These are phyloP conservation scores for Nyctalus aviator DNA, from an alignment of 2,797 vertebrate species.

Conservation along the genomic window DNA sequence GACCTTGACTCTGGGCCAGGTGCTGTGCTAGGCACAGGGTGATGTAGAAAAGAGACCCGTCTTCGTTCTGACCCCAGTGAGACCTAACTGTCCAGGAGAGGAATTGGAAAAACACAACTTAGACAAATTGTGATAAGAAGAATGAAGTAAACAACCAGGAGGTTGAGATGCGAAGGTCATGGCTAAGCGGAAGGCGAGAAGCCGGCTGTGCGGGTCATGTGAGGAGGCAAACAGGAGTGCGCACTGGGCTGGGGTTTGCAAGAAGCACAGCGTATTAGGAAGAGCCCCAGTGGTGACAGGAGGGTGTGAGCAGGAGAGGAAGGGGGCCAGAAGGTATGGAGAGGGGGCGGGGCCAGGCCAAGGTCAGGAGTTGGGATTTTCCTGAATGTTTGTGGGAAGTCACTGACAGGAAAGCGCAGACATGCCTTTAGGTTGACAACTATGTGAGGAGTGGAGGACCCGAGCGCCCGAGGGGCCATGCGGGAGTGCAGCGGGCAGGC, in stretches of 20 bases:
- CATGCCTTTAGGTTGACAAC: too few relatives aligned
- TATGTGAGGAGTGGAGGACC: conserved; percentile 57
- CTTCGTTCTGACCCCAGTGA: background rate
- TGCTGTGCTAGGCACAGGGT: background rate
- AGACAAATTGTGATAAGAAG: background rate
- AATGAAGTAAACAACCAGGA: background rate
- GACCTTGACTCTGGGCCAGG: background rate
- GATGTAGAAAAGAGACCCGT: background rate
- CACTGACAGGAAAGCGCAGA: background rate
- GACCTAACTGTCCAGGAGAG: background rate
- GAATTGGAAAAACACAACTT: background rate
- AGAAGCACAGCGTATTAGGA: background rate
- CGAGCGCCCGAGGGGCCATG: background rate
- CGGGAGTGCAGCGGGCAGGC: conserved; percentile 19
- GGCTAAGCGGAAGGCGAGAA: background rate
- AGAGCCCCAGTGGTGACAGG: background rate
- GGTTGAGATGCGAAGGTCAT: background rate
- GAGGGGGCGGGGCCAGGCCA: background rate
- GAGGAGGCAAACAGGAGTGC: background rate
- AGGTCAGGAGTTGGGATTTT: conserved; percentile 67
- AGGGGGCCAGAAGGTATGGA: background rate
- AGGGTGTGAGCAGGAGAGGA: background rate
- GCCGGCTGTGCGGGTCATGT: background rate
- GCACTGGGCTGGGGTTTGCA: background rate
- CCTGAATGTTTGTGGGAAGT: conserved; percentile 64